Evolutionary conservation across 2,113 vertebrate genomes (phyloP), one percentile per base, ranked within the genome.

Genomic region (Labrus mixtus): DNA sequence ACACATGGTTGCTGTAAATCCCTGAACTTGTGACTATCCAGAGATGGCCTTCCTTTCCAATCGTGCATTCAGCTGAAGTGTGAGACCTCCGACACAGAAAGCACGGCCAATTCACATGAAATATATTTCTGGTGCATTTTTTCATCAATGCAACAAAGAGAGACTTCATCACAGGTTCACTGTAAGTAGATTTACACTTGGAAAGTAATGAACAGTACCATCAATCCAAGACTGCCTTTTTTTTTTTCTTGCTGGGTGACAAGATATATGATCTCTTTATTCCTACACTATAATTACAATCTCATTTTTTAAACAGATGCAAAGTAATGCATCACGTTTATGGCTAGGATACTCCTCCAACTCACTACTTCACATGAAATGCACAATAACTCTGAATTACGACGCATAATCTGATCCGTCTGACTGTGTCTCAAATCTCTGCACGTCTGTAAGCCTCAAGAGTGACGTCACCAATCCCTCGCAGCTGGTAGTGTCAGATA

Each of bases 401-500:
- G 68, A 36, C 6, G 2, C 33, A 33, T 17, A 7, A 50, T 74
- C 54, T 59, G 45, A 72, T 68, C 51, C 13, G 10, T 45, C 12
- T 25, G 61, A 56, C 50, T 74, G 46, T 70, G 25, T 36, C 11
- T 37, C 46, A 36, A 23, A 20, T 57, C 48, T 55, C 54, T 1
- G 12, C 23, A 36, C 43, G 54, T 78, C 48, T 76, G 33, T 62
- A 22, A 59, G 13, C 55, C 17, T 56, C 36, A 13, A 22, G 10
- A 2, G 17, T 63, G n/a, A 61, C 10, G 4, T 73, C 63, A 46
- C 13, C 48, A 29, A 33, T 36, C 64, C n/a, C 50, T 60, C 6
- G 19, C 51, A 83, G 63, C 72, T 71, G 50, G 45, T 10, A 10
- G 23, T 39, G 33, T 65, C 22, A 61, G 55, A 80, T 58, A 71